Base-by-base conservation (phyloP, 2,113 vertebrate species). In the Syrmaticus mikado region DNA sequence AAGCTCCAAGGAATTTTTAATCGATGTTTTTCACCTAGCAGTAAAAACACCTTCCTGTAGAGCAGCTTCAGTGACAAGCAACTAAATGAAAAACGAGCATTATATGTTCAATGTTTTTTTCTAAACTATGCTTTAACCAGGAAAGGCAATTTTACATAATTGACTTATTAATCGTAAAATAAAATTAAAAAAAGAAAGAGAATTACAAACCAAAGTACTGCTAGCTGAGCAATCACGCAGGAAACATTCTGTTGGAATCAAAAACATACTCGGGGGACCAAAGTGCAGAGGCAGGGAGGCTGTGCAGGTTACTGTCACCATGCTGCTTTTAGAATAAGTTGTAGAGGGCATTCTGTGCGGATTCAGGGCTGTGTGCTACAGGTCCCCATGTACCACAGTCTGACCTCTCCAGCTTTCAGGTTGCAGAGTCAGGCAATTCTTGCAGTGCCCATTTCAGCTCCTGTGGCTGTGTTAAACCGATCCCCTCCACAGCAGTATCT, bases 91-190 rank as follows among this genome's bases (percentile, higher is more conserved):
- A 94, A 96, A 96, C 77, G 32, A 94, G 43, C 46, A 74, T 76
- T 88, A 92, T 85, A 81, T 68, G 48, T 45, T 94, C 65, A 40
- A 75, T 78, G 52, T 25, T 95, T 96, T 93, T 87, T 75, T 52
- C 88, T 92, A 96, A 96, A 91, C 96, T 88, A 93, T 71, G 11
- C 43, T 84, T 93, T 96, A 96, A 97, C 93, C 94, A 90, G 82
- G 93, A 94, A 91, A 91, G 84, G 52, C 96, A 88, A 96, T 96
- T 94, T 94, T 52, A 89, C 91, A 70, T 85, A 94, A 94, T 91
- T 82, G 91, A 92, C 90, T 84, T 92, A 96, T 96, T 95, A 93
- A 96, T 94, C 81, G 91, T 77, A 15, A 27, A 92, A 86, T 93
- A 94, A 81, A 74, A 17, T 34, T 32, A 18, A 32, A 94, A 86